Conservation (phyloP, 2,888 invertebrate genomes). For the Microplitis manilae region DNA sequence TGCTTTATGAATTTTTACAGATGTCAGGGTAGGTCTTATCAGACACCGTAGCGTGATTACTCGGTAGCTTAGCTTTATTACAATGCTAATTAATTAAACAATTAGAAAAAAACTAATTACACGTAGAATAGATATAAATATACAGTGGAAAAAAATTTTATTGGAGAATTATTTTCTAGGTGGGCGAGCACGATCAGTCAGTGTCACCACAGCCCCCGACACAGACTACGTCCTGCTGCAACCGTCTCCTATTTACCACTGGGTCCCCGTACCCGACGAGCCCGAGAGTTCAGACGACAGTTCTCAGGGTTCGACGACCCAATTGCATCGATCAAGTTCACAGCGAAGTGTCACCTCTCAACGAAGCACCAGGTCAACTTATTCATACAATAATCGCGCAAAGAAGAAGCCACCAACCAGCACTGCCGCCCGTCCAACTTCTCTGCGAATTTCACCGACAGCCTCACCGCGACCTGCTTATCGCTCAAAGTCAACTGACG, state of each 20-base stretch:
- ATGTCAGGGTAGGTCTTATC: constrained; percentile 61
- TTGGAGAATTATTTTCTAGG: constrained; percentile 54
- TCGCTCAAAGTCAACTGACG: constrained; percentile 65
- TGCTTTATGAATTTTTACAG: constrained; percentile 47
- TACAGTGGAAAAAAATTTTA: constrained; percentile 9
- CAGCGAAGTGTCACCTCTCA: constrained; percentile 65
- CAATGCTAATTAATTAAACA: constrained; percentile 21
- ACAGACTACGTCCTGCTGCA: constrained; percentile 75
- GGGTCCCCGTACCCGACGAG: constrained; percentile 73
- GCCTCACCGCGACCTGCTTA: constrained; percentile 63
- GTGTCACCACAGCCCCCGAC: constrained; percentile 69
- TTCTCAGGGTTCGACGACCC: constrained; percentile 66
- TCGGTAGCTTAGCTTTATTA: not conserved
- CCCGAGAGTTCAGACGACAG: constrained; percentile 70
- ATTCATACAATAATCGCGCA: constrained; percentile 52
- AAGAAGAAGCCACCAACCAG: constrained; percentile 46
- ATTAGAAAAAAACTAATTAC: not conserved
- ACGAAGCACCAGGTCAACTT: constrained; percentile 58
- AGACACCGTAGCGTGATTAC: not conserved
- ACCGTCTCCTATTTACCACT: constrained; percentile 73
- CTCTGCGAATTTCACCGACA: constrained; percentile 64
- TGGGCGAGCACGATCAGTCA: constrained; percentile 69
- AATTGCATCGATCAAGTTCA: constrained; percentile 63
- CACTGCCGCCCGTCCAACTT: constrained; percentile 55
- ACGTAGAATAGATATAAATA: not conserved